Percentiles rank a stretch among this genome's conserved stretches.
phyloP scores from a whole-genome alignment of 2,888 invertebrate genomes.

The Sinodicranocentrus sp. region DNA sequence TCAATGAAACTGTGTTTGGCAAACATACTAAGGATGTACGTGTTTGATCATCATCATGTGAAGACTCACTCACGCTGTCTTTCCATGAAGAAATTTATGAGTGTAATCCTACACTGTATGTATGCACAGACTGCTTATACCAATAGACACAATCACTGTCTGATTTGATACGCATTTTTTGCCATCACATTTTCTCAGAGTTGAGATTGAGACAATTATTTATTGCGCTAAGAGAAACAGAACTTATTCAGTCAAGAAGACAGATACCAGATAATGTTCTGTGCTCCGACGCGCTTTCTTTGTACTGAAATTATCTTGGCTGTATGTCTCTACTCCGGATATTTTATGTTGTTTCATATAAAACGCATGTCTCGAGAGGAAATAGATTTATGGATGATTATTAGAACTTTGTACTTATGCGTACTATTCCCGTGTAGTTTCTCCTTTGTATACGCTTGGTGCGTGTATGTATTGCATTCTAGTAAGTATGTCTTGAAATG shows the following conservation, averaged over 20 bases:
- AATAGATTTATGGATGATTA: constrained; percentile 67
- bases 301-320: constrained; percentile 32
- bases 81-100: constrained; percentile 40
- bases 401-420: constrained; percentile 26
- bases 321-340: constrained; percentile 65
- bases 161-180: constrained; percentile 35
- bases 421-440: constrained; percentile 34
- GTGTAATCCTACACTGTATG: constrained; percentile 19
- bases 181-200: constrained; percentile 18
- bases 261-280: neutral
- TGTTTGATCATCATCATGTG: neutral
- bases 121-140: neutral
- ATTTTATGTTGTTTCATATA: constrained; percentile 45
- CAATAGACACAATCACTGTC: constrained; percentile 16
- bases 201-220: constrained; percentile 34
- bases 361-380: constrained; percentile 46
- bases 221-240: constrained; percentile 23
- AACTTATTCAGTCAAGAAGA: constrained; percentile 24
- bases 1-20: neutral
- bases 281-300: neutral
- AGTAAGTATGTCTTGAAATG: neutral
- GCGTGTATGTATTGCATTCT: no score
- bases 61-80: neutral
- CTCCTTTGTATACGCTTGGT: neutral
- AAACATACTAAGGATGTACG: neutral